Evolutionary conservation across 1,140 invertebrate genomes (phyloP).

Genomic region (Bombus turneri): DNA sequence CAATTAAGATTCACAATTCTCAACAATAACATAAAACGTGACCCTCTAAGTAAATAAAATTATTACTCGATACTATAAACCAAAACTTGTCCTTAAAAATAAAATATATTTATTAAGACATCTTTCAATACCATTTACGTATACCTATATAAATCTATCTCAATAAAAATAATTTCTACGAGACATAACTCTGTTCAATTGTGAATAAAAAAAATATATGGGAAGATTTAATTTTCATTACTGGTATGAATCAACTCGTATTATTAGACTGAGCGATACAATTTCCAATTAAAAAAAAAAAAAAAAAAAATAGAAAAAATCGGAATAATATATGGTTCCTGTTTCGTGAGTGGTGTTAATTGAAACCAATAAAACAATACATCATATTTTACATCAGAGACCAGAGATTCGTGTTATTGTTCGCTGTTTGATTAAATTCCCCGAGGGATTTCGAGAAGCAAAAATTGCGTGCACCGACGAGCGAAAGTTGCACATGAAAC

Average conservation of each 20-base stretch:
- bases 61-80: too few species aligned
- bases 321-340: background rate
- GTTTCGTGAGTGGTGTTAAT: background rate
- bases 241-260: background rate
- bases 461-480: background rate
- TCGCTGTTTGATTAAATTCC: background rate
- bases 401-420: background rate
- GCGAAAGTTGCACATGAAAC: background rate
- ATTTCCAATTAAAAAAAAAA: too few species aligned
- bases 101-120: background rate
- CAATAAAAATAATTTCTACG: too few species aligned
- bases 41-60: background rate
- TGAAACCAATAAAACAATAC: background rate
- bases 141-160: background rate
- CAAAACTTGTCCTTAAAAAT: background rate
- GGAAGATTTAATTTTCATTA: background rate
- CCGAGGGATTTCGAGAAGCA: background rate
- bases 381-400: background rate
- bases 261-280: background rate
- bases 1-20: too few species aligned
- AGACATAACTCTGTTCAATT: background rate
- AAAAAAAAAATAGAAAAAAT: fast-evolving
- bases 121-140: background rate
- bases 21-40: background rate
- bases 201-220: background rate